These are phyloP conservation scores for Nothocercus nigrocapillus DNA, from an alignment of 2,113 vertebrate species.

Conservation along the genomic window DNA sequence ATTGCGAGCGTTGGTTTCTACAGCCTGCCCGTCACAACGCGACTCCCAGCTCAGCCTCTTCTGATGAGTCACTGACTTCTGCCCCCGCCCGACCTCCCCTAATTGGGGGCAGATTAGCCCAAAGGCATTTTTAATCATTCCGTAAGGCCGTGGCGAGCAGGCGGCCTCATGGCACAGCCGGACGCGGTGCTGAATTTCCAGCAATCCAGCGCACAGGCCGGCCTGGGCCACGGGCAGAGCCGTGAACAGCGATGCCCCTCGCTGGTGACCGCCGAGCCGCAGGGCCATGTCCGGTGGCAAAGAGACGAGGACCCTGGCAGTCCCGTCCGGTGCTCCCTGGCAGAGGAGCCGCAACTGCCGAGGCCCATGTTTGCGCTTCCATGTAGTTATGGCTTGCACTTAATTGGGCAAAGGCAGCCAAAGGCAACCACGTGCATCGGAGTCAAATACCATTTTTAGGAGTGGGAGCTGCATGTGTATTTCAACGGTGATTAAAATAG, in stretches of 20 bases:
- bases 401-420: constrained; percentile 5
- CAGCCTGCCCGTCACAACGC: background rate
- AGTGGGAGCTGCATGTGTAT: constrained; percentile 12
- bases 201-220: background rate
- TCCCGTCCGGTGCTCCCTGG: background rate
- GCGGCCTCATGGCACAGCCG: background rate
- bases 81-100: background rate
- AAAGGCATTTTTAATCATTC: background rate
- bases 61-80: background rate
- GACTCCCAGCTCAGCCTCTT: background rate
- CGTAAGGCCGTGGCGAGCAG: background rate
- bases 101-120: background rate
- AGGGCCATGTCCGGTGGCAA: accelerated
- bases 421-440: constrained; percentile 50
- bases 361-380: background rate
- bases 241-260: accelerated
- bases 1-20: background rate
- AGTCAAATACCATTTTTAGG: constrained; percentile 67
- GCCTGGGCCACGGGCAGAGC: background rate
- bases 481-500: constrained; percentile 60
- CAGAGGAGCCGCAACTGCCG: background rate
- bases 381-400: background rate
- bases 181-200: background rate
- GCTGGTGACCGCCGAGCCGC: accelerated
- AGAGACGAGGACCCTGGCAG: accelerated